A percentile compares a stretch with the other conserved stretches of the same genome.
Evolutionary conservation across 2,888 invertebrate genomes (phyloP).

Genomic region (Apotomis capreana): DNA sequence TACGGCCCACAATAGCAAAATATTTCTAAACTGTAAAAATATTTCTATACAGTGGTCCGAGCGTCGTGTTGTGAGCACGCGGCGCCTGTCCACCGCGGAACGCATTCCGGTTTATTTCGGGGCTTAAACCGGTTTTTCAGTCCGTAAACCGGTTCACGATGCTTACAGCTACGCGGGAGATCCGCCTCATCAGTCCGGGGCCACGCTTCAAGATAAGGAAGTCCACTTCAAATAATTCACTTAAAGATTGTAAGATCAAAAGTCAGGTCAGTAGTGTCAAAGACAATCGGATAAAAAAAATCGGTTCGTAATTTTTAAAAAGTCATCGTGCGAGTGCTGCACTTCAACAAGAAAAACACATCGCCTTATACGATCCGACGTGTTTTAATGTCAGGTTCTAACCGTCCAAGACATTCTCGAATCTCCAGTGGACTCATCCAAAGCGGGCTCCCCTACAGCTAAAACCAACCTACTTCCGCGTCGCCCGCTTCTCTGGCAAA

Average conservation of each 20-base stretch:
- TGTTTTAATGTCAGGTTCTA: too few relatives aligned
- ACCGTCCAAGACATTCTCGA: too few relatives aligned
- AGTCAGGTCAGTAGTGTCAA: too few relatives aligned
- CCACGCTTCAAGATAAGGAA: not conserved
- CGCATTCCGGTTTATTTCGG: conserved; percentile 2
- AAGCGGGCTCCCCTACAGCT: conserved; percentile 20
- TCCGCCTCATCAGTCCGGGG: conserved; percentile 25
- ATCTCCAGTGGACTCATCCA: not conserved
- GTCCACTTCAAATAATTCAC: not conserved
- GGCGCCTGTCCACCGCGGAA: conserved; percentile 45
- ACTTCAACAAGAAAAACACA: too few relatives aligned
- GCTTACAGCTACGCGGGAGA: conserved; percentile 46
- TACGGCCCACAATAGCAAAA: conserved; percentile 62
- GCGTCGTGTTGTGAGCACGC: conserved; percentile 71
- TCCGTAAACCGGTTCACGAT: conserved; percentile 56
- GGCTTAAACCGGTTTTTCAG: conserved; percentile 3
- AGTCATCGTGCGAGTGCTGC: too few relatives aligned
- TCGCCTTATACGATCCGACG: too few relatives aligned
- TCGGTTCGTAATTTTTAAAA: too few relatives aligned
- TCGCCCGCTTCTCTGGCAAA: conserved; percentile 70
- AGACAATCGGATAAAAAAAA: too few relatives aligned
- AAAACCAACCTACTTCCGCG: conserved; percentile 18
- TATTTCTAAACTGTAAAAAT: conserved; percentile 74
- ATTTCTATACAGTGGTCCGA: conserved; percentile 78
- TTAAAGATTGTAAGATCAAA: too few relatives aligned